Percentiles rank a stretch among this genome's conserved stretches.
Evolutionary conservation across 2,888 invertebrate genomes (phyloP).

Genomic region (Ochropleura leucogaster): DNA sequence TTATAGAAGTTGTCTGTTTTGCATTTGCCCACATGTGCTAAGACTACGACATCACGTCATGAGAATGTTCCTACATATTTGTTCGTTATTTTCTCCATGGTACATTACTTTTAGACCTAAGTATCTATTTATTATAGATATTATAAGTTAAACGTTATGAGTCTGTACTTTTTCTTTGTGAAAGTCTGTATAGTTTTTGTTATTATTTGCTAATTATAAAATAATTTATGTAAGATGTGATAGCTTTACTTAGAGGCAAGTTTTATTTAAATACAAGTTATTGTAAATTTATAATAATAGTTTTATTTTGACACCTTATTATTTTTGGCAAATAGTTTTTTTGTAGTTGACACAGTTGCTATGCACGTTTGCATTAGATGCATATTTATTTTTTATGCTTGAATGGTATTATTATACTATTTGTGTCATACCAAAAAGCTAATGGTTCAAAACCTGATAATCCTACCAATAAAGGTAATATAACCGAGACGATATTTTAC

Average conservation of each 20-base stretch:
- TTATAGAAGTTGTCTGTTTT: slow-evolving; percentile 71
- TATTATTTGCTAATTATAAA: slow-evolving; percentile 86
- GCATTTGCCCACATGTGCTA: slow-evolving; percentile 75
- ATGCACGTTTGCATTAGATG: slow-evolving; percentile 68
- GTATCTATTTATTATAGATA: slow-evolving; percentile 84
- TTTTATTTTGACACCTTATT: slow-evolving; percentile 84
- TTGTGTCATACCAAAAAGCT: slow-evolving; percentile 55
- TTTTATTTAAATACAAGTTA: slow-evolving; percentile 88
- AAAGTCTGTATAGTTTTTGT: slow-evolving; percentile 86
- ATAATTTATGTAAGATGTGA: slow-evolving; percentile 87
- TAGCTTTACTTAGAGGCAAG: slow-evolving; percentile 89
- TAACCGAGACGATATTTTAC: not conserved
- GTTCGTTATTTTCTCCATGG: slow-evolving; percentile 74
- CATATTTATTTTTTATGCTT: slow-evolving; percentile 50
- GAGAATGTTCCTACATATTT: slow-evolving; percentile 84
- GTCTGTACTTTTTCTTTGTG: slow-evolving; percentile 79
- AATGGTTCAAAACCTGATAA: slow-evolving; percentile 28
- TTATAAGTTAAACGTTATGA: slow-evolving; percentile 74
- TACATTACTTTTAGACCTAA: slow-evolving; percentile 75
- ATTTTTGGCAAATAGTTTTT: slow-evolving; percentile 74
- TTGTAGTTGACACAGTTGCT: slow-evolving; percentile 76
- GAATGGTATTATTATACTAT: slow-evolving; percentile 22
- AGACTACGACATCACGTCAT: slow-evolving; percentile 75
- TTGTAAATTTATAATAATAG: slow-evolving; percentile 82
- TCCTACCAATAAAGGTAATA: not conserved